Conservation (phyloP, 2,113 vertebrate species). For the Neolamprologus devosi region DNA sequence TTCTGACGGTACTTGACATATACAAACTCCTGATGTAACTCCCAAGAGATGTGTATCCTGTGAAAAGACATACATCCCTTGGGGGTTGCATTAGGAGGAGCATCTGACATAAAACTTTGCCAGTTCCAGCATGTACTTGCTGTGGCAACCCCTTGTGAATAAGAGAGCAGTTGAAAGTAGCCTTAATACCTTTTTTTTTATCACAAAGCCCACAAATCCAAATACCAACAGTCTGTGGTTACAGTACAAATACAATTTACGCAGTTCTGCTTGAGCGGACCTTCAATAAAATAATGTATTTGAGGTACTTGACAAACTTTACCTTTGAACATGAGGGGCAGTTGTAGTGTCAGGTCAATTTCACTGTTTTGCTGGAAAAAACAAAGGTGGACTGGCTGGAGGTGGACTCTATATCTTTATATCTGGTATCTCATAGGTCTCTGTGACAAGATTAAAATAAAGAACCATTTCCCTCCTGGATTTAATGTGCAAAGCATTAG, state of each 20-base stretch:
- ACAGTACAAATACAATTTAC: background rate
- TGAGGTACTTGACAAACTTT: slow-evolving; percentile 9
- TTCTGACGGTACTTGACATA: background rate
- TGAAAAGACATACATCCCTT: background rate
- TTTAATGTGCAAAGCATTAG: slow-evolving; percentile 44
- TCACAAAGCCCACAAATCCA: background rate
- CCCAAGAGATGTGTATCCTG: background rate
- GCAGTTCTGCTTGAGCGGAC: background rate
- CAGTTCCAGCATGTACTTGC: background rate
- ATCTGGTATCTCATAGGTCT: slow-evolving; percentile 40
- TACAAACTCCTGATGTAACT: background rate
- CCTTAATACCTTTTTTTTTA: background rate
- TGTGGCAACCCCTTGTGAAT: background rate
- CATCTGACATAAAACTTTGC: background rate
- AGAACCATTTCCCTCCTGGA: slow-evolving; percentile 24
- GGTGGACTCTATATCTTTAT: slow-evolving; percentile 37
- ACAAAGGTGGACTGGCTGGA: too few relatives aligned
- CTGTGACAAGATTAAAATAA: slow-evolving; percentile 66
- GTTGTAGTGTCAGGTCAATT: slow-evolving; percentile 26
- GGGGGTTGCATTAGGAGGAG: background rate
- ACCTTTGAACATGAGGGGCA: slow-evolving; percentile 17
- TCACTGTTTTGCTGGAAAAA: slow-evolving; percentile 27
- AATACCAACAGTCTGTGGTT: background rate
- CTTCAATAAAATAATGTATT: background rate
- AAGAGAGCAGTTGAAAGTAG: background rate